Evolutionary conservation across 2,797 vertebrate genomes (phyloP), one percentile per base, ranked within the genome.

Genomic region (Amphiprion clarkii): DNA sequence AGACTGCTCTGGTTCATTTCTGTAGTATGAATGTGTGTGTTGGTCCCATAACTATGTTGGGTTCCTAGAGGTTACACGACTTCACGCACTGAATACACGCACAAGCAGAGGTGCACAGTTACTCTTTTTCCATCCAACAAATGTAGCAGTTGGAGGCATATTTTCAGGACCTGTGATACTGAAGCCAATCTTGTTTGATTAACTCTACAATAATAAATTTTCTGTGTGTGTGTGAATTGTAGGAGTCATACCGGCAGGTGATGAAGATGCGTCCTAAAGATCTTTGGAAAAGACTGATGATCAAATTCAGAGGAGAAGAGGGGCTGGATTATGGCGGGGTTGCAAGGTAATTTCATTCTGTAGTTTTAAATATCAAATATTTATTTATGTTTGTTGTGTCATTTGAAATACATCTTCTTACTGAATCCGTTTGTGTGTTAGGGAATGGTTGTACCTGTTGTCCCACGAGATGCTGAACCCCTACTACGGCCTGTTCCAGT

Each of bases 231-330:
- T 83, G 40, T 86, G 9, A 55, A 54, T 58, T 5, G 0, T 75
- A 99, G 98, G 98, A 99, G 87, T 99, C 98, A 1, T 99, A 99
- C 82, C 95, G 98, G 64, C 98, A 99, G 85, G 98, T 99, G 89
- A 99, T 99, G 98, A 99, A 99, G 94, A 99, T 99, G 98, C 97
- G 98, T 84, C 98, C 98, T 21, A 99, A 99, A 92, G 98, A 99
- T 92, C 94, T 99, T 44, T 99, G 98, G 98, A 99, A 99, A 89
- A 96, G 98, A 94, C 94, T 99, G 86, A 99, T 99, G 98, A 98
- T 99, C 90, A 99, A 99, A 89, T 99, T 99, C 71, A 96, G 98
- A 87, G 98, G 97, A 79, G 98, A 99, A 81, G 98, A 99, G 91
- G 98, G 98, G 16, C 95, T 99, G 61, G 98, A 99, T 78, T 99